A percentile compares a stretch with the other conserved stretches of the same genome.
Conservation (phyloP, 2,113 vertebrate genomes). For the Lates calcarifer region DNA sequence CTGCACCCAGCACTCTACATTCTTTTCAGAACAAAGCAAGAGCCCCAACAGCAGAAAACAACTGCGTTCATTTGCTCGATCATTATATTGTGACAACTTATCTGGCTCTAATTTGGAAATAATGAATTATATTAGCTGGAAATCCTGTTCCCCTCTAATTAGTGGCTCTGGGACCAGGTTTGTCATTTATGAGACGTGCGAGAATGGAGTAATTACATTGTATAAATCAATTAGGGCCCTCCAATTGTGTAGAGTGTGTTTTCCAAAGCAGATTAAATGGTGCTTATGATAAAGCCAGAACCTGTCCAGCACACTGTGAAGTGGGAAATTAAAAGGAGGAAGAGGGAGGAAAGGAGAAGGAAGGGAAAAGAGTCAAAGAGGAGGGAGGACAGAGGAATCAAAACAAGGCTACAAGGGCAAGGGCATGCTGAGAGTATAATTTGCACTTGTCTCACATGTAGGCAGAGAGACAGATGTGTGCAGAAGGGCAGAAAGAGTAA, state of each 20-base stretch:
- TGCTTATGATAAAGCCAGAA: conserved; percentile 71
- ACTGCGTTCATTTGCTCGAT: conserved; percentile 66
- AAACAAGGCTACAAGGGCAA: conserved; percentile 72
- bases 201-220: conserved; percentile 77
- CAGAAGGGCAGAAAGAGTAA: conserved; percentile 81
- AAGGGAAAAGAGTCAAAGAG: conserved; percentile 34
- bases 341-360: conserved; percentile 40
- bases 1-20: not conserved
- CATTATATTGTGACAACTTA: conserved; percentile 77
- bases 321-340: conserved; percentile 61
- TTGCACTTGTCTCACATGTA: conserved; percentile 71
- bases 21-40: conserved; percentile 36
- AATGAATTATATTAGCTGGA: conserved; percentile 81
- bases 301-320: conserved; percentile 70
- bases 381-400: conserved; percentile 64
- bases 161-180: conserved; percentile 77
- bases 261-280: conserved; percentile 79
- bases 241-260: conserved; percentile 74
- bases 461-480: conserved; percentile 81
- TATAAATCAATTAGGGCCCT: conserved; percentile 79
- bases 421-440: conserved; percentile 78
- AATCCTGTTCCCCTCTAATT: conserved; percentile 80
- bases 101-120: conserved; percentile 78
- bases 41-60: conserved; percentile 67
- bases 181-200: conserved; percentile 75